phyloP scores from a whole-genome alignment of 2,113 vertebrate genomes.

The Antidorcas marsupialis region DNA sequence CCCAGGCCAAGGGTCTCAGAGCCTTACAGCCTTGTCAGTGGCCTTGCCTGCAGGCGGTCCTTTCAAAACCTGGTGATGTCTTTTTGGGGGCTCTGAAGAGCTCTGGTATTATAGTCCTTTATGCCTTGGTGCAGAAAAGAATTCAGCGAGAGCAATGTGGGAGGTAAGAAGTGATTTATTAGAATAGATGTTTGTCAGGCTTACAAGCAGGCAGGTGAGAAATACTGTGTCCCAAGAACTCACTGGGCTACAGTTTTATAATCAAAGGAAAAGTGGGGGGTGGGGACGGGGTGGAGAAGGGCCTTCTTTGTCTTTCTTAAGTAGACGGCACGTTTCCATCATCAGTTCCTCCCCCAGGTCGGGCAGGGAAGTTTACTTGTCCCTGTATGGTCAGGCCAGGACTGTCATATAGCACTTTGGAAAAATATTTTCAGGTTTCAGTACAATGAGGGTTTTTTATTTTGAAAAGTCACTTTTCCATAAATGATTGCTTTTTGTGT shows the following conservation, averaged over 20 bases:
- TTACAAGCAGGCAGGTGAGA: neutral
- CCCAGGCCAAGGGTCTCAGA: neutral
- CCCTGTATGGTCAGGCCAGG: neutral
- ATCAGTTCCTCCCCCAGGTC: neutral
- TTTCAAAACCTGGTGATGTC: neutral
- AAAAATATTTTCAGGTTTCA: neutral
- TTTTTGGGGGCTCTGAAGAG: fast-evolving
- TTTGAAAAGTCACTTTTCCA: neutral
- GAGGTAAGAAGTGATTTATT: neutral
- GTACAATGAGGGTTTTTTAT: neutral
- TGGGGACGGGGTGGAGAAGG: fast-evolving
- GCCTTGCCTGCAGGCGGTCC: fast-evolving
- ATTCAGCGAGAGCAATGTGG: neutral
- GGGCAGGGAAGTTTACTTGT: neutral
- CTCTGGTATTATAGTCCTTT: neutral
- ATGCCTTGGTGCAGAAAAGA: neutral
- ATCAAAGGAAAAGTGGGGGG: neutral
- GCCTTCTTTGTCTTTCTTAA: too few relatives aligned
- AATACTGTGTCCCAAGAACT: neutral
- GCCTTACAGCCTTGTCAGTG: neutral
- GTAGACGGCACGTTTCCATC: neutral
- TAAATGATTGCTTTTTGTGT: neutral
- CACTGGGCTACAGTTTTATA: neutral
- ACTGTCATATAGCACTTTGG: neutral
- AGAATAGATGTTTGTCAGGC: neutral